These are phyloP conservation scores for Achlya flavicornis DNA, from an alignment of 2,888 invertebrate species.

Conservation along the genomic window DNA sequence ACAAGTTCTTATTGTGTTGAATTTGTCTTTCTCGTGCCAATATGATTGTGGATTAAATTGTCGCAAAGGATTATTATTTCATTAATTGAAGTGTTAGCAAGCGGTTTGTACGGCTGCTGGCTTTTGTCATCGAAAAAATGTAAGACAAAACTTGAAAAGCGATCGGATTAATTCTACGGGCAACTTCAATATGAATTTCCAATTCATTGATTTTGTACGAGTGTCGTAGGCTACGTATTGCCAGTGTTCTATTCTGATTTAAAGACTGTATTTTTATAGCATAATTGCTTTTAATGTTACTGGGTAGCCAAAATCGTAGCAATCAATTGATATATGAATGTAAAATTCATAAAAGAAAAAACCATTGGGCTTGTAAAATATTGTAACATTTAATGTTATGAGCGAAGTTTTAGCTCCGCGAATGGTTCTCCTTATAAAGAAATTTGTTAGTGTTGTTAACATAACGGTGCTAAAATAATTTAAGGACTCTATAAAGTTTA, in stretches of 20 bases:
- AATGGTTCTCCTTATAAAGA: slow-evolving; percentile 65
- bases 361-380: slow-evolving; percentile 52
- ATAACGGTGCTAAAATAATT: slow-evolving; percentile 74
- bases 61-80: slow-evolving; percentile 50
- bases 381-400: slow-evolving; percentile 61
- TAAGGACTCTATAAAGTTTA: slow-evolving; percentile 73
- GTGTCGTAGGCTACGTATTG: background rate
- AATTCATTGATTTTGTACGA: slow-evolving; percentile 36
- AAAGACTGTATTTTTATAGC: background rate
- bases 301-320: slow-evolving; percentile 18
- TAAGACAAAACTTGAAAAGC: slow-evolving; percentile 42
- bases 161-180: slow-evolving; percentile 46
- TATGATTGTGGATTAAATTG: slow-evolving; percentile 26
- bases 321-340: slow-evolving; percentile 21
- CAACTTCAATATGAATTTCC: slow-evolving; percentile 46
- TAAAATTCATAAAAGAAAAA: slow-evolving; percentile 46
- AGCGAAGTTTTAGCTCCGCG: slow-evolving; percentile 51
- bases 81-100: slow-evolving; percentile 48
- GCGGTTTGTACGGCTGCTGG: slow-evolving; percentile 28
- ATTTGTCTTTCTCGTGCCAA: slow-evolving; percentile 13
- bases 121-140: slow-evolving; percentile 43
- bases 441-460: slow-evolving; percentile 72
- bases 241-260: background rate
- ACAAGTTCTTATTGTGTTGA: background rate
- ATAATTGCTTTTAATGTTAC: background rate